Conservation (phyloP, 2,888 invertebrate genomes). For the Leptopilina drosophilae region DNA sequence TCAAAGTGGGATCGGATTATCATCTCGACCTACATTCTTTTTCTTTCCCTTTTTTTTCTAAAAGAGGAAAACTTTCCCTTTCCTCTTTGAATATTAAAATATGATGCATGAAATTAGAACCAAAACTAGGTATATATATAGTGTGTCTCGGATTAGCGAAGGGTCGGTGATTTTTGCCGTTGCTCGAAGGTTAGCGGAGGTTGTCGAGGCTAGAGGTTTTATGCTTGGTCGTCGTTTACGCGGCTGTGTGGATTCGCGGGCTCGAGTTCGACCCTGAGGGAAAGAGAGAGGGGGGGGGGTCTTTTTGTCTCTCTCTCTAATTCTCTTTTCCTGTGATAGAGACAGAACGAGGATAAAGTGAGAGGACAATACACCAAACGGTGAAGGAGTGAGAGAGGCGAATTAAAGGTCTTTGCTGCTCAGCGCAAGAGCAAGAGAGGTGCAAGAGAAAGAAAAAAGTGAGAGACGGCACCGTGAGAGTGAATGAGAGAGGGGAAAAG, state of each 20-base stretch:
- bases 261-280: constrained; percentile 65
- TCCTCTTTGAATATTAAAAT: background rate
- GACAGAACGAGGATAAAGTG: constrained; percentile 16
- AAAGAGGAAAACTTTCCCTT: background rate
- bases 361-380: background rate
- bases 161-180: constrained; percentile 60
- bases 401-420: constrained; percentile 23
- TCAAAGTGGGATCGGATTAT: no score
- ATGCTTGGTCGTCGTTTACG: constrained; percentile 68
- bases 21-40: background rate
- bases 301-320: no score
- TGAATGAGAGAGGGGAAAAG: background rate
- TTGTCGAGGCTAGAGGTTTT: constrained; percentile 58
- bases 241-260: constrained; percentile 61
- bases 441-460: background rate
- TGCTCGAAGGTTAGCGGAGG: constrained; percentile 54
- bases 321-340: background rate
- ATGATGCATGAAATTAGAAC: constrained; percentile 1
- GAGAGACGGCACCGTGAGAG: background rate
- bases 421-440: constrained; percentile 6
- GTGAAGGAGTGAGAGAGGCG: constrained; percentile 2
- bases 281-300: constrained; percentile 30
- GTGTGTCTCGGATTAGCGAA: constrained; percentile 6
- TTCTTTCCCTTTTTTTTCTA: background rate
- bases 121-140: background rate